Percentiles rank a stretch among this genome's conserved stretches.
phyloP scores from a whole-genome alignment of 2,113 vertebrate species.

The Silurus glanis region DNA sequence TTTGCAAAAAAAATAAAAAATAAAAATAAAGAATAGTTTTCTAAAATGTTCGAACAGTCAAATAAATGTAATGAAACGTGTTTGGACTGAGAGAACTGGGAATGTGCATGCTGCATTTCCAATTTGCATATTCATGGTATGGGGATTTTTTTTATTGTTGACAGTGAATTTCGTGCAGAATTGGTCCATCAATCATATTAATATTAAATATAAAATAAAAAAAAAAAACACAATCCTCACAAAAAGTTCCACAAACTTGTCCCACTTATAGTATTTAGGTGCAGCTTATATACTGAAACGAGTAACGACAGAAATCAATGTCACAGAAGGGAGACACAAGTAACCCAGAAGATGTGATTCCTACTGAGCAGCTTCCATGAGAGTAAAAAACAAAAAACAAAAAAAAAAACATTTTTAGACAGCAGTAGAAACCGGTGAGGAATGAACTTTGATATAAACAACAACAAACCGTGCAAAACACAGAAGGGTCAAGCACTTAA shows the following conservation, averaged over 20 bases:
- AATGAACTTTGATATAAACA: background rate
- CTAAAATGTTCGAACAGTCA: background rate
- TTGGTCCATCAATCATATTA: background rate
- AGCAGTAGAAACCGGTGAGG: background rate
- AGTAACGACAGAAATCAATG: slow-evolving; percentile 10
- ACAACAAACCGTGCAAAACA: background rate
- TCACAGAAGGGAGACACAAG: background rate
- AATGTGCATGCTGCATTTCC: background rate
- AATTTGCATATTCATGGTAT: background rate
- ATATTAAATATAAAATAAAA: background rate
- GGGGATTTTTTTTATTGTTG: background rate
- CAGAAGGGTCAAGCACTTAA: background rate
- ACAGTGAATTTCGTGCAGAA: background rate
- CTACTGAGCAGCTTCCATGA: background rate
- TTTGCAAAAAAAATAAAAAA: background rate
- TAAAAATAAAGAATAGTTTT: no score
- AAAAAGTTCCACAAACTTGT: background rate
- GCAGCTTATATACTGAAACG: slow-evolving; percentile 12
- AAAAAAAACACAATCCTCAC: background rate
- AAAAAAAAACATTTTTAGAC: background rate
- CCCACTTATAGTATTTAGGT: background rate
- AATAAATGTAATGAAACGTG: background rate
- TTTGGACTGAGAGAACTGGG: background rate
- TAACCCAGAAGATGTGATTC: background rate
- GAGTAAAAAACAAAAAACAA: no score